phyloP scores from a whole-genome alignment of 2,888 invertebrate species.

The Torymus tubicola region DNA sequence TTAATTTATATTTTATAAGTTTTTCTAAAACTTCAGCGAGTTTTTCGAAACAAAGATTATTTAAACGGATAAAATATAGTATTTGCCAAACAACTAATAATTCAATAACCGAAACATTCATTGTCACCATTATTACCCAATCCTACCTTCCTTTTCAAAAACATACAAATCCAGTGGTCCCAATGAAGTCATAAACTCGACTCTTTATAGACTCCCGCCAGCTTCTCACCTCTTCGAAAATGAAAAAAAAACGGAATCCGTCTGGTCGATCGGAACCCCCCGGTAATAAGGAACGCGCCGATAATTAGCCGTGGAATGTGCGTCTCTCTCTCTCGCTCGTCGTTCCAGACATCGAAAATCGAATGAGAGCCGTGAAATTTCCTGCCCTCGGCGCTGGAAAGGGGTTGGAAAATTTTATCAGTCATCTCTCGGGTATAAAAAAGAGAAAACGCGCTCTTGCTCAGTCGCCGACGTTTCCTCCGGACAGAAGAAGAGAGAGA shows the following conservation, averaged over 20 bases:
- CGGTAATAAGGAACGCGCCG: constrained; percentile 35
- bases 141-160: no score
- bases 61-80: no score
- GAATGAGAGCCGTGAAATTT: constrained; percentile 49
- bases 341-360: constrained; percentile 31
- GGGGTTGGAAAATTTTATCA: constrained; percentile 55
- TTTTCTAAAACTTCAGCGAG: no score
- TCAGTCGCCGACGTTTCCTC: neutral
- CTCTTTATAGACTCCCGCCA: constrained; percentile 1
- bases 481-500: neutral
- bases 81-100: no score
- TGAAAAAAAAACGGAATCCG: neutral
- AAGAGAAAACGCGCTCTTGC: neutral
- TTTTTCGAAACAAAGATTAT: no score
- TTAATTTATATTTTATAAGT: no score
- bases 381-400: constrained; percentile 27
- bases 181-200: neutral
- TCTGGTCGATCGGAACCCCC: constrained; percentile 14
- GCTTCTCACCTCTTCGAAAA: neutral
- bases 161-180: no score
- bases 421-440: constrained; percentile 20
- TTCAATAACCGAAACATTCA: no score
- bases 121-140: no score
- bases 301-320: constrained; percentile 50
- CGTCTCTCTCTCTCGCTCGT: neutral